Conservation (phyloP, 2,113 vertebrate genomes). For the Gila orcuttii region DNA sequence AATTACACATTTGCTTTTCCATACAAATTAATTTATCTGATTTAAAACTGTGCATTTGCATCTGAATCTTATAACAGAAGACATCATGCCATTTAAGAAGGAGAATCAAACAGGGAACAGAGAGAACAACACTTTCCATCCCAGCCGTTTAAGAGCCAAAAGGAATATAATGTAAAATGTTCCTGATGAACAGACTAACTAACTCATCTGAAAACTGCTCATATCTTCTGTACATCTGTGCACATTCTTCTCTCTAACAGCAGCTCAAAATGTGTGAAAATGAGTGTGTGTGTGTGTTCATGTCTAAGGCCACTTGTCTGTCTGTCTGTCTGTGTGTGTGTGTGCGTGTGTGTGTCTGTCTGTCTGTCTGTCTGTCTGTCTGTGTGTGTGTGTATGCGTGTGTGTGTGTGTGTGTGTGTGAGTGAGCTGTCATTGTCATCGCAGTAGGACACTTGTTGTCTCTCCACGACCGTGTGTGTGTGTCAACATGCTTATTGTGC, state of each 20-base stretch:
- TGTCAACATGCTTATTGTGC: constrained; percentile 69
- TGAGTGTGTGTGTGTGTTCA: background rate
- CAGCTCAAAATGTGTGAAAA: background rate
- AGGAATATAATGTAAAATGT: background rate
- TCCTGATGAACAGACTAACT: background rate
- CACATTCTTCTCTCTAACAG: too few relatives aligned
- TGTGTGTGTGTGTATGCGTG: constrained; percentile 39
- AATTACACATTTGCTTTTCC: background rate
- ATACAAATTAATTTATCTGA: background rate
- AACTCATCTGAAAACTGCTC: background rate
- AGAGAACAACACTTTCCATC: background rate
- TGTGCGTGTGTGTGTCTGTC: too few relatives aligned
- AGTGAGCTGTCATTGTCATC: constrained; percentile 72
- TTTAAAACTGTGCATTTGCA: background rate
- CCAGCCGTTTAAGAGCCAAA: background rate
- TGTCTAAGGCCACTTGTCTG: background rate
- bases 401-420: constrained; percentile 19
- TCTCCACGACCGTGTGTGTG: constrained; percentile 67
- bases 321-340: constrained; percentile 5
- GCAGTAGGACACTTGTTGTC: constrained; percentile 72
- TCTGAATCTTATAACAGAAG: background rate
- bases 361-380: too few relatives aligned
- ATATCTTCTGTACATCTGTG: background rate
- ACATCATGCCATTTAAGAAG: too few relatives aligned
- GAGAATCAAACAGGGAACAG: background rate